Percentiles rank a stretch among this genome's conserved stretches.
Conservation (phyloP, 64 coral and sea anemone genomes). For the Actinia tenebrosa region DNA sequence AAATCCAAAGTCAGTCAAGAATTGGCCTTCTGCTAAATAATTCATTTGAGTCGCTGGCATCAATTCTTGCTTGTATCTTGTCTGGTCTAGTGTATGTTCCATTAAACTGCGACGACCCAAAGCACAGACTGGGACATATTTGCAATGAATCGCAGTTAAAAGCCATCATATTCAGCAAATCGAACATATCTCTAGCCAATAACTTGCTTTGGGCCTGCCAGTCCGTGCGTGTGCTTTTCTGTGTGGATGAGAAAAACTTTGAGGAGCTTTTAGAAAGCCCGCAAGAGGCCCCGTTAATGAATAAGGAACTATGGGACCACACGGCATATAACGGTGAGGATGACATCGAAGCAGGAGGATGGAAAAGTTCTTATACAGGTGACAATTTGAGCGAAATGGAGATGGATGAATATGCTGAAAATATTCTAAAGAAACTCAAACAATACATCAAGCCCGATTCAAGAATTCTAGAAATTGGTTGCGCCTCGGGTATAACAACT, state of each 20-base stretch:
- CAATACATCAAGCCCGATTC: background rate
- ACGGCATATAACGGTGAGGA: background rate
- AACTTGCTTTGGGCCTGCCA: background rate
- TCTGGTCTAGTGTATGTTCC: slow-evolving; percentile 1
- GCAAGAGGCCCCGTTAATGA: background rate
- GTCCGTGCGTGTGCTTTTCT: background rate
- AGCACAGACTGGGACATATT: background rate
- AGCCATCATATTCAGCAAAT: background rate
- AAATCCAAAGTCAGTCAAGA: background rate
- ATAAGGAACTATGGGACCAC: background rate
- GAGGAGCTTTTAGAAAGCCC: background rate
- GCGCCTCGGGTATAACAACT: background rate
- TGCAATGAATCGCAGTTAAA: background rate
- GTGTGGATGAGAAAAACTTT: background rate
- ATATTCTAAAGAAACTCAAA: background rate
- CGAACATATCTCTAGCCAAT: background rate
- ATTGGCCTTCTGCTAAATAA: background rate
- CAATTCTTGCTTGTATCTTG: background rate
- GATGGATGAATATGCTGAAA: background rate
- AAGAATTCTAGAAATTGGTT: background rate
- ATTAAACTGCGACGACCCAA: background rate
- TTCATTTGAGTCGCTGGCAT: background rate
- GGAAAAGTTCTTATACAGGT: background rate
- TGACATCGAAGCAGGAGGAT: background rate
- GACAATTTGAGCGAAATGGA: background rate